These are phyloP conservation scores for Leptoteleia sp. DNA, from an alignment of 1,140 invertebrate genomes.

Conservation along the genomic window DNA sequence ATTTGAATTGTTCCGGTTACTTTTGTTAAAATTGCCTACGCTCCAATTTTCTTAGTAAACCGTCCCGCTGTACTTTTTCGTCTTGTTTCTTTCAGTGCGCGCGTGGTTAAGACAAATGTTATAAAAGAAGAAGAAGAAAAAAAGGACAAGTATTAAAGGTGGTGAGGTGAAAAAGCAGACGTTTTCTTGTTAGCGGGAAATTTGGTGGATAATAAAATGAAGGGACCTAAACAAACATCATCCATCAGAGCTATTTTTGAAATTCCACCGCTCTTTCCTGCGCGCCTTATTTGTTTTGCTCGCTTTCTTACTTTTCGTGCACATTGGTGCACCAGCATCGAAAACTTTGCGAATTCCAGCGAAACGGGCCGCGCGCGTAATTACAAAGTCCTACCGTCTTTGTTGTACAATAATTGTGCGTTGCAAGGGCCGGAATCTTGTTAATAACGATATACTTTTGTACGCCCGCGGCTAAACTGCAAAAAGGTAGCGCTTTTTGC, in stretches of 20 bases:
- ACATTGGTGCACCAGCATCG: constrained; percentile 10
- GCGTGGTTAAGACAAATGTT: too few relatives aligned
- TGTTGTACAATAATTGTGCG: constrained; percentile 55
- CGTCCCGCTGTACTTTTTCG: too few relatives aligned
- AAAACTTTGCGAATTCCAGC: constrained; percentile 37
- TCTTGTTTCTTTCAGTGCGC: too few relatives aligned
- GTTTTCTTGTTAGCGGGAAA: too few relatives aligned
- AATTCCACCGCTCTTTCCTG: neutral
- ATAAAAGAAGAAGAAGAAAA: too few relatives aligned
- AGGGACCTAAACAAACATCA: constrained; percentile 24
- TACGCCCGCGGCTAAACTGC: constrained; percentile 34
- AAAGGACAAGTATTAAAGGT: too few relatives aligned
- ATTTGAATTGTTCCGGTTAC: too few relatives aligned
- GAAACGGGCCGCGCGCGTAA: constrained; percentile 29
- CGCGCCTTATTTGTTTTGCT: constrained; percentile 22
- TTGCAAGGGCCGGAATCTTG: constrained; percentile 39
- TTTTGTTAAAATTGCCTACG: too few relatives aligned
- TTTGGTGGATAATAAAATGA: too few relatives aligned
- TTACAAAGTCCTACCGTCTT: constrained; percentile 48
- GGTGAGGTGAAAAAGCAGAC: too few relatives aligned
- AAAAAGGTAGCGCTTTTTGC: constrained; percentile 43
- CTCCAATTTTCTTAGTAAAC: too few relatives aligned
- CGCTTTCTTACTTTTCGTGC: constrained; percentile 31
- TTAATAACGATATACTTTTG: constrained; percentile 53
- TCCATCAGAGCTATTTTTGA: constrained; percentile 9